phyloP scores from a whole-genome alignment of 2,113 vertebrate genomes.

The Myotis lucifugus region DNA sequence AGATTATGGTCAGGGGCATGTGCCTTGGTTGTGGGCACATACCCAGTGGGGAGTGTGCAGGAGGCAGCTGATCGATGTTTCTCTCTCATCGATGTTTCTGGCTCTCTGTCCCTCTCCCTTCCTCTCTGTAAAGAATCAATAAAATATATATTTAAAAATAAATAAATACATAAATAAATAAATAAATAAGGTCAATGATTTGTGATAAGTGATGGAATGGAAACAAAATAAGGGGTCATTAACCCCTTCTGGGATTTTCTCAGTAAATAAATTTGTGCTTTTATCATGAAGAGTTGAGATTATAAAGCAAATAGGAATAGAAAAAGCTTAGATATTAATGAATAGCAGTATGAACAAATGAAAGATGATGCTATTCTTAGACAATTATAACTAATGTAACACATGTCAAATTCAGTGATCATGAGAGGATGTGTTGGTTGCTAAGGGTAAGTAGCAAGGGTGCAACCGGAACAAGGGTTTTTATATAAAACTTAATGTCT shows the following conservation, averaged over 20 bases:
- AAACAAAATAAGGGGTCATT: neutral
- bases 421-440: neutral
- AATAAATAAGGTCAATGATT: neutral
- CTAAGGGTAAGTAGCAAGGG: neutral
- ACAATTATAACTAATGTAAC: neutral
- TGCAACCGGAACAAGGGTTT: neutral
- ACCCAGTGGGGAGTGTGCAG: too few relatives aligned
- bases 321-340: neutral
- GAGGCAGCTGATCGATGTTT: too few relatives aligned
- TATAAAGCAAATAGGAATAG: neutral
- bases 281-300: neutral
- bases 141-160: neutral
- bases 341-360: neutral
- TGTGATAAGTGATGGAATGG: neutral
- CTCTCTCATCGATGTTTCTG: too few relatives aligned
- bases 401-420: neutral
- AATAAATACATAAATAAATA: constrained; percentile 17
- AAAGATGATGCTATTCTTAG: neutral
- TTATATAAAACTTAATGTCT: neutral
- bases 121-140: too few relatives aligned
- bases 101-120: too few relatives aligned
- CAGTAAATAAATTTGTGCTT: neutral
- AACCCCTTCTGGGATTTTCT: neutral
- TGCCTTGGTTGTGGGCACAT: too few relatives aligned
- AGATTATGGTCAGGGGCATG: too few relatives aligned